Base-by-base conservation (phyloP, 1,140 invertebrate genomes). In the Drosophila cardini region DNA sequence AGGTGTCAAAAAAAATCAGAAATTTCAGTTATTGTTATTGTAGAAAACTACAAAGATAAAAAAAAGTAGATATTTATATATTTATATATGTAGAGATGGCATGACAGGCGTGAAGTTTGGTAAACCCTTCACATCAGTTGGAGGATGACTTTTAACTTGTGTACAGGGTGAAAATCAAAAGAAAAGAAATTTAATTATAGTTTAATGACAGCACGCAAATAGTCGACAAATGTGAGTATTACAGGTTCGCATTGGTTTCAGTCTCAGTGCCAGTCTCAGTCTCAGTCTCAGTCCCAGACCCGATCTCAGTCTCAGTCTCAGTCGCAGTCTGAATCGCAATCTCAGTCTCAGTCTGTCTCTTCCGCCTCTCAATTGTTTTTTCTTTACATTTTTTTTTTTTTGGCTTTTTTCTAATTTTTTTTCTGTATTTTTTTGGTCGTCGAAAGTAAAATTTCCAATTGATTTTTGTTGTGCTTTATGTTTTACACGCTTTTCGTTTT, bases 111-210 rank as follows among this genome's bases (percentile, higher is more conserved):
- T 89, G 68, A 87, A 83, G 83, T 79, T 72, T 86, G 69, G 74
- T 62, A 87, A 80, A 83, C 83, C 79, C 84, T 87, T 87, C 65
- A 86, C 52, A 68, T 45, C 70, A 78, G 52, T 38, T 56, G 56
- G 57, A 71, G 64, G 53, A 87, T 87, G 84, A 87, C 79, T 87
- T 87, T 86, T 83, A 76, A 76, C 56, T 86, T 82, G 68, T n/a
- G n/a, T n/a, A n/a, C 50, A 78, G 83, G 84, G 83, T 83, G 84
- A 87, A 87, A 89, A 87, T 87, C 84, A 80, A 87, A 87, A 81
- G 84, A 77, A 87, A 87, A 87, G 83, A 87, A 87, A 87, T 87
- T 87, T 87, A 87, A 89, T 87, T 87, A 87, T 83, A 89, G 69
- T 63, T 69, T 78, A 80, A 77, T 87, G 81, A 86, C 84, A 85